Conservation (phyloP, 2,113 vertebrate genomes). For the Clarias gariepinus region DNA sequence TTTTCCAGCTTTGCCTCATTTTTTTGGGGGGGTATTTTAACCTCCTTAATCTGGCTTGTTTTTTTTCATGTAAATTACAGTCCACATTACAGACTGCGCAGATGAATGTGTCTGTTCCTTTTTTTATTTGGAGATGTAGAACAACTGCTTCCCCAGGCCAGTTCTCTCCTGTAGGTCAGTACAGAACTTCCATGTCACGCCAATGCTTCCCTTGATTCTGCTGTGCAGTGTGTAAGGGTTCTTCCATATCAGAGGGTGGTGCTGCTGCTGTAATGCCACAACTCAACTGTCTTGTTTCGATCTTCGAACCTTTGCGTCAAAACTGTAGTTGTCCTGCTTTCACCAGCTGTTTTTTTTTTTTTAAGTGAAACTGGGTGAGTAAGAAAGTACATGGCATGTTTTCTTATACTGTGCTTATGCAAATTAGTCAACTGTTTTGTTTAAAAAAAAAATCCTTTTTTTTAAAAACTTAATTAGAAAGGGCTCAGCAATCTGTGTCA, state of each 20-base stretch:
- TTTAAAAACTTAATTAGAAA: background rate
- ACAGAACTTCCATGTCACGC: background rate
- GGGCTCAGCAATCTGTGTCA: background rate
- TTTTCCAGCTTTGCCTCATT: background rate
- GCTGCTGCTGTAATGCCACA: background rate
- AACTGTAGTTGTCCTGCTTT: slow-evolving; percentile 5
- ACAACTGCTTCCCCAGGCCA: background rate
- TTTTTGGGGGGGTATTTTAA: background rate
- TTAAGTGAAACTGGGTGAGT: slow-evolving; percentile 4
- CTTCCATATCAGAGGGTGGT: background rate
- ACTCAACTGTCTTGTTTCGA: background rate
- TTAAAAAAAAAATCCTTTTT: background rate
- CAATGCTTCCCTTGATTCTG: background rate
- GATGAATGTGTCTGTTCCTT: background rate
- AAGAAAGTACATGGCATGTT: background rate
- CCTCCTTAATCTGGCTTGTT: background rate
- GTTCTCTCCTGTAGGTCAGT: slow-evolving; percentile 17
- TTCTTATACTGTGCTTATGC: slow-evolving; percentile 33
- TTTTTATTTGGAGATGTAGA: background rate
- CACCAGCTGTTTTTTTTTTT: slow-evolving; percentile 11
- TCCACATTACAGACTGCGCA: background rate
- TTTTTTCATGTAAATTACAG: background rate
- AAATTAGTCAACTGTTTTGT: background rate
- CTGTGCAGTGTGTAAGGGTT: background rate
- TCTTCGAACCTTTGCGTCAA: background rate